Evolutionary conservation across 2,113 vertebrate genomes (phyloP), one percentile per base, ranked within the genome.

Genomic region (Myrmophylax atrothorax): DNA sequence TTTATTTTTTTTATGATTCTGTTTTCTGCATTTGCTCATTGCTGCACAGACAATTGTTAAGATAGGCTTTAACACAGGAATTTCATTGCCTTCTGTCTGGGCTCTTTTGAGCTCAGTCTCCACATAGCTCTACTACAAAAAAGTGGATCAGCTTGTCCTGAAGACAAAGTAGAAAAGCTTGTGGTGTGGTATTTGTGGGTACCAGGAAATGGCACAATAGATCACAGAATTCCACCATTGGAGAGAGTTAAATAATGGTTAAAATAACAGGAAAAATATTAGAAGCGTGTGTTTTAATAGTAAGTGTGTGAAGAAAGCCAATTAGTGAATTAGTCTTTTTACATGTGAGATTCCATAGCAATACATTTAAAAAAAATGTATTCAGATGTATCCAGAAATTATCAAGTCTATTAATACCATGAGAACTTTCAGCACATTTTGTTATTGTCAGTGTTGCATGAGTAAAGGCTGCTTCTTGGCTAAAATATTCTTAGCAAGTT

Each of bases 251-350:
- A 92, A 68, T 84, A 91, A 89, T 35, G 23, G 60, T 60, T 79
- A 73, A 84, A 91, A 89, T 82, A 84, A 44, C 69, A 69, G 58
- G 69, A 93, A 96, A 96, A 93, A 69, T 83, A 89, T 64, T 72
- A 14, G 47, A 63, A 64, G 2, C 24, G 2, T 20, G 23, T 40
- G 93, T 89, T 24, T 59, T 94, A 93, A 69, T 69, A 68, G 49
- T 19, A 75, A 72, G 37, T 24, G 7, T 24, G 20, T 56, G 31
- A 89, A 81, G 25, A 72, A 94, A 84, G 85, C 29, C 33, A 68
- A 7, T 59, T 64, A 64, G 6, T 47, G 46, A 73, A 79, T 79
- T n/a, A 69, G n/a, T 58, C 23, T 14, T 79, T 76, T 87, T 58
- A 62, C 7, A 17, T 10, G 17, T 5, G 9, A 69, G 37, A 12